Base-by-base conservation (phyloP, 2,113 vertebrate species). In the Toxotes chatareus region DNA sequence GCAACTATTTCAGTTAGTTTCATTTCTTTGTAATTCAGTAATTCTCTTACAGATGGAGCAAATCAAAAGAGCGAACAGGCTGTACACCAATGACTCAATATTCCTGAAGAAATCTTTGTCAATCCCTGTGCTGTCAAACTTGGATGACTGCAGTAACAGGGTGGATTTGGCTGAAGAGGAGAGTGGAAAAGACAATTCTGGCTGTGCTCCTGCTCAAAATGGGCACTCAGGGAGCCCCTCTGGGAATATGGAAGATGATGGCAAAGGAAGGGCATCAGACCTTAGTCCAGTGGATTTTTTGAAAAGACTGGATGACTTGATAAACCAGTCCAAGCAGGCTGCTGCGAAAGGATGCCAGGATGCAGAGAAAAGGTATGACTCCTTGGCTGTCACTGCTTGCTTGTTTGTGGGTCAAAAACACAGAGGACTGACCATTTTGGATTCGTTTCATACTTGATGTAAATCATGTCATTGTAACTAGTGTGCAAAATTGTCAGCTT, bases 81-180 rank as follows among this genome's bases (percentile, higher is more conserved):
- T 99, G 70, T 99, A 98, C 93, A 96, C 97, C 65, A 97, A 97
- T 1, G 98, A 99, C 92, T 97, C 96, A 2, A 97, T 99, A 86
- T 99, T 97, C 95, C 94, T 97, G 61, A 97, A 96, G 91, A 96
- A 95, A 84, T 95, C 93, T 2, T 91, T 99, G 79, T 94, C 88
- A 31, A 98, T 98, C 93, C 98, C 98, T 0, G 78, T 94, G 40
- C 86, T 93, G 65, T 89, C 86, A 2, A 94, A 94, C 49, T 76
- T 90, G 40, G 79, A 92, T 14, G 86, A 76, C 36, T 38, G 89
- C 16, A 78, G 82, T 60, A 93, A 91, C 17, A 85, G 87, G 4
- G 46, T 82, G 32, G 79, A 92, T 75, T 73, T 32, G 60, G 11
- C 12, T 0, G 91, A 91, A 46, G 84, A 86, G 6, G 81, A 72